Evolutionary conservation across 1,140 invertebrate species (phyloP).

Genomic region (Tetranychus cinnabarinus): DNA sequence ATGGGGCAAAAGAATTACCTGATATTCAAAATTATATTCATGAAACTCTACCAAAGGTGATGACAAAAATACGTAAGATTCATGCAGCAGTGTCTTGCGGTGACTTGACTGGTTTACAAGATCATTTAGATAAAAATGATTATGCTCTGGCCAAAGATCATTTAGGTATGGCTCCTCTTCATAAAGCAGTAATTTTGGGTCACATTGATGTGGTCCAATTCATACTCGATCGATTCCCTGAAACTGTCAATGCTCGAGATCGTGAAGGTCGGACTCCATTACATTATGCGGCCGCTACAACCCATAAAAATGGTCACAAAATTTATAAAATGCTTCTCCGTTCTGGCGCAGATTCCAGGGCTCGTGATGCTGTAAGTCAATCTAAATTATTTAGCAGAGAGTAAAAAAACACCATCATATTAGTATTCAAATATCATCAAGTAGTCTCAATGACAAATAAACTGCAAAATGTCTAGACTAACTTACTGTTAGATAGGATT

Average conservation of each 20-base stretch:
- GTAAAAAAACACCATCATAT: neutral
- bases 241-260: conserved; percentile 40
- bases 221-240: conserved; percentile 37
- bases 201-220: conserved; percentile 42
- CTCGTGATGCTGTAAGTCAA: conserved; percentile 13
- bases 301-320: conserved; percentile 20
- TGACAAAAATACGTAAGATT: conserved; percentile 24
- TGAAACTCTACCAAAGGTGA: conserved; percentile 58
- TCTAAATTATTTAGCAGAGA: neutral
- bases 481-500: neutral
- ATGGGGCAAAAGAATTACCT: neutral
- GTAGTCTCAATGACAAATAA: too few relatives aligned
- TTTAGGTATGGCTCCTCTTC: conserved; percentile 32
- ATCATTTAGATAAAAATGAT: conserved; percentile 21
- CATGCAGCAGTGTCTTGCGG: conserved; percentile 14
- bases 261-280: conserved; percentile 61
- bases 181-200: conserved; percentile 52
- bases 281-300: conserved; percentile 56
- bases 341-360: conserved; percentile 45
- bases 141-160: conserved; percentile 42
- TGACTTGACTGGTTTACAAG: conserved; percentile 12
- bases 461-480: neutral
- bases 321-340: conserved; percentile 44
- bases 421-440: neutral
- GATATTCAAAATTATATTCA: conserved; percentile 33